Evolutionary conservation across 2,113 vertebrate genomes (phyloP).

Genomic region (Labrus mixtus): DNA sequence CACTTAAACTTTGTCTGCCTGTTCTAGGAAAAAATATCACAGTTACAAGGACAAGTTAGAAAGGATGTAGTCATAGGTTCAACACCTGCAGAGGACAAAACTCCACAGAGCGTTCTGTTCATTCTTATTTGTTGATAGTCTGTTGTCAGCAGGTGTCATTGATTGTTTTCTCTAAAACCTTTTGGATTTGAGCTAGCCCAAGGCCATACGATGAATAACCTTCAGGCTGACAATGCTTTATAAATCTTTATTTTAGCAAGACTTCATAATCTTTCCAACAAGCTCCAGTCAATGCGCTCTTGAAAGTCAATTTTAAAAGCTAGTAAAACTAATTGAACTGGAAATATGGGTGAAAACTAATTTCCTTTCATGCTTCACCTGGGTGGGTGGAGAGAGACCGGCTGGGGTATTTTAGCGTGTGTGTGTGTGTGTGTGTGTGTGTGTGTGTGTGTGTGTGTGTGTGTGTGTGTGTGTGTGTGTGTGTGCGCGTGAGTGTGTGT

Average conservation of each 20-base stretch:
- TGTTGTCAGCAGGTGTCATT: conserved; percentile 31
- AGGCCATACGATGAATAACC: background rate
- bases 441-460: background rate
- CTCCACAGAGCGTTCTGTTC: background rate
- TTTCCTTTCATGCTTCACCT: conserved; percentile 62
- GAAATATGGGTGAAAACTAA: conserved; percentile 54
- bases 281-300: conserved; percentile 5
- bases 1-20: background rate
- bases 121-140: background rate
- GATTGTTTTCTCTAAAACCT: conserved; percentile 13
- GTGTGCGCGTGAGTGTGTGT: conserved; percentile 5
- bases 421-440: background rate
- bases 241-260: conserved; percentile 8
- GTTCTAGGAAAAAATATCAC: background rate
- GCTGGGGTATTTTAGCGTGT: conserved; percentile 30
- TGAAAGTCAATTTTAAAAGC: conserved; percentile 49
- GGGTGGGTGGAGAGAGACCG: conserved; percentile 38
- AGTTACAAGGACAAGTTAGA: background rate
- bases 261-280: conserved; percentile 19
- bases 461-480: background rate
- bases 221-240: conserved; percentile 4
- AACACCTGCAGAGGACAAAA: background rate
- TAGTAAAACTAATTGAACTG: conserved; percentile 54
- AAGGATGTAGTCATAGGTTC: background rate
- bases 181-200: conserved; percentile 16